Evolutionary conservation across 2,113 vertebrate species (phyloP), one percentile per base, ranked within the genome.

Genomic region (Pelecanoides urinatrix): DNA sequence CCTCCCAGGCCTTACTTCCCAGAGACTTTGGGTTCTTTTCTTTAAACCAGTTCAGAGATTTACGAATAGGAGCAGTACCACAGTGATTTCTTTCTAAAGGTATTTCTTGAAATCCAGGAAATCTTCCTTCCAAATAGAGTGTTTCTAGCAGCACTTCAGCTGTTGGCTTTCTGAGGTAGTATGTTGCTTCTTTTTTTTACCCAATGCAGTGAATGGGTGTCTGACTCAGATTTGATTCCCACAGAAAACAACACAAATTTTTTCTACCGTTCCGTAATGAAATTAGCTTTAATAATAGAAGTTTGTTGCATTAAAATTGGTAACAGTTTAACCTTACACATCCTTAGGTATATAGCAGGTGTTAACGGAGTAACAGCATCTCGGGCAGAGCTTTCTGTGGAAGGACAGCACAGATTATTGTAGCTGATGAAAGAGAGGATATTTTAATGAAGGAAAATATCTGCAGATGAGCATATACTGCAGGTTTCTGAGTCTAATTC

Each of bases 1-100:
- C 90, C 68, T 93, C 62, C 59, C 62, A 94, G 89, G 21, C 44
- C 66, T 91, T 59, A 36, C 53, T 95, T 97, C 67, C 65, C 93
- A 96, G 78, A 95, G 82, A 87, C 11, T 4, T 75, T 61, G 29
- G 5, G 49, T 59, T 70, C 83, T 83, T 91, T 75, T 75, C 53
- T 73, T 88, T 66, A 55, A 80, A 79, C 61, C 38, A 45, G 7
- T 90, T 66, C 19, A 56, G 1, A 5, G 66, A 50, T 70, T 89
- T 89, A 42, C 1, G 1, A 90, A 58, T 34, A 79, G 30, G 16
- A 76, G 21, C 25, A 88, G 45, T 49, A 72, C 16, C 19, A 42
- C 12, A 36, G 56, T 38, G 36, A 79, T 87, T 89, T 76, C 17
- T 87, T 91, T 85, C 38, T 86, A 67, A 81, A 77, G 4, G 13